Conservation (phyloP, 2,888 invertebrate genomes). For the Stramonita haemastoma region DNA sequence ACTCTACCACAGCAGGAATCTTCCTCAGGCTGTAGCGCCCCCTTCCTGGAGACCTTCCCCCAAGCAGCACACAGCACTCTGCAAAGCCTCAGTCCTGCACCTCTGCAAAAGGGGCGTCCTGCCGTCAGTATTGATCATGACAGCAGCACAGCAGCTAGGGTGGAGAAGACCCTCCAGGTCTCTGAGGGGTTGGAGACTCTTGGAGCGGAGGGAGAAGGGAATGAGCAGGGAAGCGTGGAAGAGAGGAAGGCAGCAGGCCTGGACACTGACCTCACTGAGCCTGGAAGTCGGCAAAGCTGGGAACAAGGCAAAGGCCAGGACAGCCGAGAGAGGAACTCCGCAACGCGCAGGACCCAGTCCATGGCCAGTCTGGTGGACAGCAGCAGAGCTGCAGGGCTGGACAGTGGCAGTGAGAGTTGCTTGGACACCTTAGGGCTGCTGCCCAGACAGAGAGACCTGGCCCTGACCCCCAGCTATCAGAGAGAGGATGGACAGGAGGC, state of each 20-base stretch:
- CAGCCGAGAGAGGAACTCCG: neutral
- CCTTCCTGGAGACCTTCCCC: neutral
- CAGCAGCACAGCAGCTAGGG: neutral
- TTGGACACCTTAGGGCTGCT: neutral
- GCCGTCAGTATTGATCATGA: too few species aligned
- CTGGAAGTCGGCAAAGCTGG: neutral
- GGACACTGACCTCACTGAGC: neutral
- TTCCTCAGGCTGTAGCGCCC: neutral
- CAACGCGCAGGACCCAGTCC: neutral
- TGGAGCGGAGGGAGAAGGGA: neutral
- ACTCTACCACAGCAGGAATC: neutral
- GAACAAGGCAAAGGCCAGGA: neutral
- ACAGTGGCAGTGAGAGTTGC: neutral
- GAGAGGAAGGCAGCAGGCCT: neutral
- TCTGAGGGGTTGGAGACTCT: neutral
- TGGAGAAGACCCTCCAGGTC: neutral
- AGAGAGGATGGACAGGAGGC: too few species aligned
- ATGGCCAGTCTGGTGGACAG: neutral
- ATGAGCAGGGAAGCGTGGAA: neutral
- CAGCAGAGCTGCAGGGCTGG: neutral
- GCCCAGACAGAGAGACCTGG: neutral
- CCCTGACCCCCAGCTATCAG: neutral
- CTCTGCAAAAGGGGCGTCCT: too few species aligned
- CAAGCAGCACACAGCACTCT: too few species aligned
- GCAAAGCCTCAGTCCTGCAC: too few species aligned